Evolutionary conservation across 2,113 vertebrate species (phyloP).

Genomic region (Donacobius atricapilla): DNA sequence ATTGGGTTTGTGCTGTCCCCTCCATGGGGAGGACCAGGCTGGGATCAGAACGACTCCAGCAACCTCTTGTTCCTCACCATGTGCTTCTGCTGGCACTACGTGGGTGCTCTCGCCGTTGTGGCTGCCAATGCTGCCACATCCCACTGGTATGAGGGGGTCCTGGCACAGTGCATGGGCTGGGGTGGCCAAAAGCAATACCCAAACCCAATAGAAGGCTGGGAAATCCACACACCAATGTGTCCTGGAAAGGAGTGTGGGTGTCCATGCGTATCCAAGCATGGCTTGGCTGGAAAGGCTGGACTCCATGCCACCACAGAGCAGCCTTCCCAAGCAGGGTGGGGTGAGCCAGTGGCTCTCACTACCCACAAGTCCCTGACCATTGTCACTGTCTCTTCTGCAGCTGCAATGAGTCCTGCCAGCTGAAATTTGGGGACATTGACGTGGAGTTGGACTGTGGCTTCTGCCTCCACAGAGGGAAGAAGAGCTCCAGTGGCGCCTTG

Average conservation of each 20-base stretch:
- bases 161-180: rapidly evolving
- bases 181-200: not conserved
- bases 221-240: not conserved
- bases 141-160: constrained; percentile 74
- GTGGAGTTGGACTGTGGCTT: constrained; percentile 56
- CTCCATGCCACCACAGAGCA: rapidly evolving
- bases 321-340: not conserved
- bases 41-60: constrained; percentile 64
- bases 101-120: constrained; percentile 63
- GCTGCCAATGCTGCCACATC: constrained; percentile 49
- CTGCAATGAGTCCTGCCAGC: constrained; percentile 39
- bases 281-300: not conserved
- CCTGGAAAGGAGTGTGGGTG: rapidly evolving
- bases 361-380: not conserved
- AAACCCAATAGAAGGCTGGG: rapidly evolving
- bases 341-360: not conserved
- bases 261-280: rapidly evolving
- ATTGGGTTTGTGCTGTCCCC: constrained; percentile 86
- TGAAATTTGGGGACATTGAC: not conserved
- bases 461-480: not conserved
- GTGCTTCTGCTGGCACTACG: constrained; percentile 89
- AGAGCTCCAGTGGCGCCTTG: not conserved
- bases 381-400: not conserved
- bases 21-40: constrained; percentile 68
- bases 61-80: constrained; percentile 84